Conservation (phyloP, 2,888 invertebrate species). For the Stenichneumon culpator region DNA sequence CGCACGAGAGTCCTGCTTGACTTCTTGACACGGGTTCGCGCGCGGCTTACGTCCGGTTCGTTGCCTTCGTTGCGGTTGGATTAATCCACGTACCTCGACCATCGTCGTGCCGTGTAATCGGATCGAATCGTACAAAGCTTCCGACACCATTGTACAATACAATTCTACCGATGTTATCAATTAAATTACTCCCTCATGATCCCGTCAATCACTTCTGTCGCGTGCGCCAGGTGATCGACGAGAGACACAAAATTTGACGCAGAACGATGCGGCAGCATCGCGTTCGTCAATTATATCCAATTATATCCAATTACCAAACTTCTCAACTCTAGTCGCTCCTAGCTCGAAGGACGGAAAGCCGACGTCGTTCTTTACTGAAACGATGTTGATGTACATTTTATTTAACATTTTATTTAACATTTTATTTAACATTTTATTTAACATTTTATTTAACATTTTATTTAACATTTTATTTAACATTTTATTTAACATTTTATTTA, state of each 20-base stretch:
- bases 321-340: constrained; percentile 4
- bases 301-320: constrained; percentile 30
- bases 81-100: constrained; percentile 50
- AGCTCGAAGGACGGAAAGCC: neutral
- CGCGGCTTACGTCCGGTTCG: constrained; percentile 59
- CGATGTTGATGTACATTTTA: neutral
- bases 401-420: neutral
- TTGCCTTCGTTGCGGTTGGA: constrained; percentile 50
- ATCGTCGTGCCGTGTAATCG: constrained; percentile 48
- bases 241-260: neutral
- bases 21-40: constrained; percentile 73
- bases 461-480: neutral
- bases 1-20: constrained; percentile 74
- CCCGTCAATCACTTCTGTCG: constrained; percentile 22
- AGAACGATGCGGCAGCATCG: neutral
- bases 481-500: neutral
- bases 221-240: neutral
- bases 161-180: constrained; percentile 27
- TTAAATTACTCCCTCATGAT: constrained; percentile 8
- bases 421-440: too few relatives aligned
- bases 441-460: neutral
- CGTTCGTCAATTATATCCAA: constrained; percentile 44
- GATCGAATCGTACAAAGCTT: constrained; percentile 58
- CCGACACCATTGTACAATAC: neutral
- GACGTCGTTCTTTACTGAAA: constrained; percentile 46